Conservation (phyloP, 2,888 invertebrate species). For the Scaeva pyrastri region DNA sequence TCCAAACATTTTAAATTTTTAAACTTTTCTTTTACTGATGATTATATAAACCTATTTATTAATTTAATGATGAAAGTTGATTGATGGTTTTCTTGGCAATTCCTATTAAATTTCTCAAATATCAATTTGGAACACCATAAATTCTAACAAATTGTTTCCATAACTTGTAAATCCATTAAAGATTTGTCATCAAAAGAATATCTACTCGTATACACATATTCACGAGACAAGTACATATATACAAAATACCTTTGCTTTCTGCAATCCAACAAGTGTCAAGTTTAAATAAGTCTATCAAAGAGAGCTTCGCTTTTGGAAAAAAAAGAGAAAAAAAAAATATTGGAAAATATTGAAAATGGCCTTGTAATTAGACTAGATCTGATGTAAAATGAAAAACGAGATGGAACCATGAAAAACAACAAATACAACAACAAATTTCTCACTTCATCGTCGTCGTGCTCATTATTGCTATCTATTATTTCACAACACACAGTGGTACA, state of each 20-base stretch:
- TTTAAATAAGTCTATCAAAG: constrained; percentile 54
- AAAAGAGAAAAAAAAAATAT: constrained; percentile 35
- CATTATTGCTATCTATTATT: constrained; percentile 53
- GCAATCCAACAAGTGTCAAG: constrained; percentile 67
- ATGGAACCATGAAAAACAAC: not conserved
- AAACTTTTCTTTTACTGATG: no score
- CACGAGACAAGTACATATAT: no score
- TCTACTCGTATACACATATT: not conserved
- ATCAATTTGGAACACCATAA: constrained; percentile 36
- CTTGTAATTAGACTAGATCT: constrained; percentile 62
- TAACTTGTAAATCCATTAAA: constrained; percentile 15
- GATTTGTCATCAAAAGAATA: not conserved
- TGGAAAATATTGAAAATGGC: constrained; percentile 13
- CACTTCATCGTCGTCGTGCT: constrained; percentile 22
- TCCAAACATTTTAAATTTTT: no score
- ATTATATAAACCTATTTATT: no score
- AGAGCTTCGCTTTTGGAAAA: not conserved
- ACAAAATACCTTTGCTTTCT: no score
- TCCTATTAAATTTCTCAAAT: constrained; percentile 10
- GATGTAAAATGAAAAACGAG: constrained; percentile 57
- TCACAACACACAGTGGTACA: not conserved
- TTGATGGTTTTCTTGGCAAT: constrained; percentile 9
- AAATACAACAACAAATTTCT: not conserved
- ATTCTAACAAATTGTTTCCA: constrained; percentile 25
- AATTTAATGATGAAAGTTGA: constrained; percentile 4